Evolutionary conservation across 2,797 vertebrate genomes (phyloP), one percentile per base, ranked within the genome.

Genomic region (Coregonus suidteri): DNA sequence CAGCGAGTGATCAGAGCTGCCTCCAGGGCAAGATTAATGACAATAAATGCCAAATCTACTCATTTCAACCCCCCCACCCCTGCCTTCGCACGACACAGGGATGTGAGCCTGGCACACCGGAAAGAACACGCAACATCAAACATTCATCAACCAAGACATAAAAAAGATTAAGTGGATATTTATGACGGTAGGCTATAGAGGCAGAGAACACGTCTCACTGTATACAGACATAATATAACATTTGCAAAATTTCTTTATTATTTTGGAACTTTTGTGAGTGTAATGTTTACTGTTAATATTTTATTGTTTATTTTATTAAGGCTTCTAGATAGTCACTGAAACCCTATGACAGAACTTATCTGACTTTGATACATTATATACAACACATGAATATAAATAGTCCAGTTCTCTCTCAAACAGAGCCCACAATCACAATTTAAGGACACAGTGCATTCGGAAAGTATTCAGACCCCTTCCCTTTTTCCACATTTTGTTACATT

Each of bases 141-240:
- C 86, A 94, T 93, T 89, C 83, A 91, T 86, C 82, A 84, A 88
- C 84, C 84, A 84, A 79, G 51, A 78, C 0, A 67, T 37, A 62
- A 65, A 79, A 76, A 77, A 64, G 70, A 81, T 78, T n/a, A 80
- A 77, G 76, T 75, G 81, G 77, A 77, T 88, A 82, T 88, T 85
- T 84, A 82, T 77, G 73, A 75, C 25, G 20, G 41, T 41, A 79
- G 74, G 71, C 53, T 30, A 30, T 31, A 54, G 75, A 73, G 79
- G 73, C 37, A 80, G 71, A 81, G 75, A 25, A 25, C 25, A 25
- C 25, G 64, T 37, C 37, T 72, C 74, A 79, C 75, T 34, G 31
- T 34, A 34, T 34, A 34, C 3, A 82, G 68, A 34, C 31, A 34
- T 34, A 34, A 34, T 34, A 34, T 34, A 3, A 3, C 31, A 34